Conservation (phyloP, 2,888 invertebrate genomes). For the Drymonia ruficornis region DNA sequence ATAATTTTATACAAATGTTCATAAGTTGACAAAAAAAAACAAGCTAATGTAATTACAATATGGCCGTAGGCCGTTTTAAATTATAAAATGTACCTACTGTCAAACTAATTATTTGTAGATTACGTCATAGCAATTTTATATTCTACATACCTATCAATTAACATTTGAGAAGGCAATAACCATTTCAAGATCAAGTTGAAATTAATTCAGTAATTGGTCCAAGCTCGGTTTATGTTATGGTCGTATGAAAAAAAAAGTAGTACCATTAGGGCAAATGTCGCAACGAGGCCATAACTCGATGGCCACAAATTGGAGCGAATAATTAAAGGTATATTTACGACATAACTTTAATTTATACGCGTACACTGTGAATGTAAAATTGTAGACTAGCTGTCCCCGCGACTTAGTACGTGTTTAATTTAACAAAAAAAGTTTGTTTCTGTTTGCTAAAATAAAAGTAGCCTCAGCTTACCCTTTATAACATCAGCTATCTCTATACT, state of each 20-base stretch:
- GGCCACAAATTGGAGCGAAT: constrained; percentile 24
- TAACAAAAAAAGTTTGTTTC: too few relatives aligned
- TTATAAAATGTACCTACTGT: neutral
- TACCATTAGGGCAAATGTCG: constrained; percentile 24
- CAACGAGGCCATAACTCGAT: constrained; percentile 29
- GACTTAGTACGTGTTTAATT: too few relatives aligned
- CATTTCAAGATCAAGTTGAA: constrained; percentile 31
- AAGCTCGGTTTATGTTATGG: constrained; percentile 34
- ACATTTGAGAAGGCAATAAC: constrained; percentile 13
- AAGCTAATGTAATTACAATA: neutral
- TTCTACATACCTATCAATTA: constrained; percentile 12
- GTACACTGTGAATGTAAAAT: too few relatives aligned
- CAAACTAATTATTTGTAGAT: constrained; percentile 1
- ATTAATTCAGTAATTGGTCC: constrained; percentile 28
- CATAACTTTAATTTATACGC: neutral
- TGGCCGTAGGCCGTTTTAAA: neutral
- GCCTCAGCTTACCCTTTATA: too few relatives aligned
- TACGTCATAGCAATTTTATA: neutral
- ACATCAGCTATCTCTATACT: too few relatives aligned
- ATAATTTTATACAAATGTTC: too few relatives aligned
- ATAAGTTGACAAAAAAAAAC: too few relatives aligned
- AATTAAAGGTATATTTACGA: constrained; percentile 6
- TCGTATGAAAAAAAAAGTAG: constrained; percentile 24
- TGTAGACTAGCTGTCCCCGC: too few relatives aligned
- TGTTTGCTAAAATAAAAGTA: too few relatives aligned